These are phyloP conservation scores for Trissolcus basalis DNA, from an alignment of 1,140 invertebrate species.

Conservation along the genomic window DNA sequence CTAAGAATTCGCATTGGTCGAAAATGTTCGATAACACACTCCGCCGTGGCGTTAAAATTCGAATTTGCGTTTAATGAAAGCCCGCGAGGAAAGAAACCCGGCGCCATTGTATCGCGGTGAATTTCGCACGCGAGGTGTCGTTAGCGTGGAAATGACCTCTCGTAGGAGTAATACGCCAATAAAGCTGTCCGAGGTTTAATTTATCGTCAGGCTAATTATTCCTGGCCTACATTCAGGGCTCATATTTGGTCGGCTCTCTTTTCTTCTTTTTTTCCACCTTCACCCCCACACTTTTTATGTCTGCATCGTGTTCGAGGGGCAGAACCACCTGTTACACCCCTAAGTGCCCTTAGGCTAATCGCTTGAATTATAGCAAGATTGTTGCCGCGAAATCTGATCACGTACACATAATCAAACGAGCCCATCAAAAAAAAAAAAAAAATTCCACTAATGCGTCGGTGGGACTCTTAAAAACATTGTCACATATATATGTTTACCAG, in stretches of 20 bases:
- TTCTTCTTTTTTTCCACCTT: not conserved
- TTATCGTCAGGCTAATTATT: slow-evolving; percentile 57
- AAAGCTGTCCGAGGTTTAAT: slow-evolving; percentile 54
- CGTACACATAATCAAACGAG: slow-evolving; percentile 55
- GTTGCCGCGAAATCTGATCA: slow-evolving; percentile 52
- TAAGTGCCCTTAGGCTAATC: slow-evolving; percentile 62
- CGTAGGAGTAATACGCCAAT: slow-evolving; percentile 52
- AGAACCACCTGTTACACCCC: slow-evolving; percentile 60
- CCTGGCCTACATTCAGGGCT: slow-evolving; percentile 53
- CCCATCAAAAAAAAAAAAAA: slow-evolving; percentile 23
- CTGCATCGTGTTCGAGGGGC: slow-evolving; percentile 46
- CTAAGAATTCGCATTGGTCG: too few species aligned
- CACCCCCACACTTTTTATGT: slow-evolving; percentile 29
- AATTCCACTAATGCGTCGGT: slow-evolving; percentile 19
- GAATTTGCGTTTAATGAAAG: too few species aligned
- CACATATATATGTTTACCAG: slow-evolving; percentile 22
- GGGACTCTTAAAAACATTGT: slow-evolving; percentile 26
- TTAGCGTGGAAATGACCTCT: slow-evolving; percentile 50
- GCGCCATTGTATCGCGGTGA: slow-evolving; percentile 52
- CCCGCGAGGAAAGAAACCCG: not conserved
- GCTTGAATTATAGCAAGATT: slow-evolving; percentile 60
- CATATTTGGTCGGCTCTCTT: slow-evolving; percentile 50
- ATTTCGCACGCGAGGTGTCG: slow-evolving; percentile 43
- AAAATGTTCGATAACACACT: too few species aligned
- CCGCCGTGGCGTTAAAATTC: too few species aligned